Evolutionary conservation across 1,140 invertebrate species (phyloP), one percentile per base, ranked within the genome.

Genomic region (Brachionus rotundiformis): DNA sequence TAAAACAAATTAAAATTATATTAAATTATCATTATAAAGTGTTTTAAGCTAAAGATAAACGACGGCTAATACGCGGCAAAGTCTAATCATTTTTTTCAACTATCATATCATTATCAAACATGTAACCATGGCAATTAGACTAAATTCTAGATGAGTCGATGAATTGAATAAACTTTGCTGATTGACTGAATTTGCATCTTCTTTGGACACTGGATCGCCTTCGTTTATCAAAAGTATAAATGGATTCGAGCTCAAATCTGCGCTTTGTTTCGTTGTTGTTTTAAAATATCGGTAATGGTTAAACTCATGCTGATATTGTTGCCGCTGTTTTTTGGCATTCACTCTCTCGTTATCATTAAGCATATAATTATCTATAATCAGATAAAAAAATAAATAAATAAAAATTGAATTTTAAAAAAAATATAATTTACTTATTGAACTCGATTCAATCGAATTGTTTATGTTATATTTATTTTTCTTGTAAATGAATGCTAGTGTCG

Each of bases 311-410:
- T 54, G 47, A 2, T 49, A 6, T 6, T 49, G 44, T 16, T 54
- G 47, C 16, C 23, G 47, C 47, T 54, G 19, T 19, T 54, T 54
- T 54, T 8, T 54, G 47, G 19, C n/a, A 54, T 54, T 54, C 23
- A 19, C n/a, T 19, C n/a, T 19, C 16, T 54, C 47, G 8, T 54
- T 54, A 19, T 54, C 47, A 54, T 54, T 54, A 19, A 54, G 19
- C 47, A 7, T 54, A 54, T 54, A 54, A 54, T 54, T 54, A 54
- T 54, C 47, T 54, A 19, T 19, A 54, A 54, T 54, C 23, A 19
- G 8, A 7, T 54, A 54, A 54, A 54, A 54, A 54, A 54, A 54
- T 54, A 54, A 54, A 54, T 54, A 54, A 54, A 54, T 54, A 54
- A 54, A 54, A 54, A 54, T 54, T 54, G n/a, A 54, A 54, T 8